Evolutionary conservation across 2,113 vertebrate genomes (phyloP).

Genomic region (Brienomyrus brachyistius): DNA sequence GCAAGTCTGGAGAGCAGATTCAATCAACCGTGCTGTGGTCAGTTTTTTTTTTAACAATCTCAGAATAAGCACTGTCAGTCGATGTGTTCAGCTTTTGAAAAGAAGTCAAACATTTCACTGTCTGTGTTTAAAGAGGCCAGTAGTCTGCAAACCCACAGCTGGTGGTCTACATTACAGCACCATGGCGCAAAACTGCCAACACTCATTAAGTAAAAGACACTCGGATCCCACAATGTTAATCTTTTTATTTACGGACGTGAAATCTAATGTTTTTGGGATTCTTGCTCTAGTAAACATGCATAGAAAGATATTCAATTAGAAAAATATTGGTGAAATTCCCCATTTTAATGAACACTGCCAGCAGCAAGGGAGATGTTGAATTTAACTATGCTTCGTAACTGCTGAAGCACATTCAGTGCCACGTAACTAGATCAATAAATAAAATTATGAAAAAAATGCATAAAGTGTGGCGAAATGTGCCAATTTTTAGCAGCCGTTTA

Average conservation of each 20-base stretch:
- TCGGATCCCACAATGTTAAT: neutral
- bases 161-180: neutral
- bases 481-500: neutral
- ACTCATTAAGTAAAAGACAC: neutral
- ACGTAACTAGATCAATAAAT: neutral
- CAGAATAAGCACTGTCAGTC: neutral
- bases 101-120: neutral
- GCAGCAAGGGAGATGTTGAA: neutral
- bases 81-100: constrained; percentile 2
- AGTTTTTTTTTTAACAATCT: neutral
- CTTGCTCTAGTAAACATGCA: neutral
- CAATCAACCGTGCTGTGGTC: neutral
- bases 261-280: neutral
- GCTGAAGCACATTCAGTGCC: neutral
- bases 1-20: neutral
- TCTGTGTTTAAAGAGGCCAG: neutral
- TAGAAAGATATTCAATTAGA: neutral
- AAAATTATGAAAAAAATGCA: neutral
- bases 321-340: neutral
- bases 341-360: neutral
- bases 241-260: neutral
- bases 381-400: neutral
- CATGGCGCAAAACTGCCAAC: neutral
- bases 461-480: neutral
- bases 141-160: neutral